Conservation (phyloP, 2,888 invertebrate species). For the Heteromurus nitidus region DNA sequence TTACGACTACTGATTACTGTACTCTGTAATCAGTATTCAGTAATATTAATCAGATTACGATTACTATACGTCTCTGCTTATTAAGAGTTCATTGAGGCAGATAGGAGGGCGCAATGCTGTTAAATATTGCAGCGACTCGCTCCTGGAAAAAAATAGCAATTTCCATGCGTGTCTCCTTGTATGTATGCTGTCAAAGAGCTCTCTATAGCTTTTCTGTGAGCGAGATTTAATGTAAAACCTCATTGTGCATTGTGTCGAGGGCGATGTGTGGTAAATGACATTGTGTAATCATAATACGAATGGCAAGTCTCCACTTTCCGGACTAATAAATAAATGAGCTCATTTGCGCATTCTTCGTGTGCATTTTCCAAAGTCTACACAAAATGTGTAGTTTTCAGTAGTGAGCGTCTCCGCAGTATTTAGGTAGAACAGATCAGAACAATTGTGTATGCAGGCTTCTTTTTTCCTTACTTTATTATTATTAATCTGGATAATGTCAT, state of each 20-base stretch:
- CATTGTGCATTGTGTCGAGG: background rate
- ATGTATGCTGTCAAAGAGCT: background rate
- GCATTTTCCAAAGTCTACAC: no score
- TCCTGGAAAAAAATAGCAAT: background rate
- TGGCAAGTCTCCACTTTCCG: conserved; percentile 56
- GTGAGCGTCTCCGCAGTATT: no score
- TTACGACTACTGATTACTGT: no score
- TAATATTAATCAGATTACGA: no score
- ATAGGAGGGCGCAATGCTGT: conserved; percentile 45
- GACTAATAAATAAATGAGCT: conserved; percentile 67
- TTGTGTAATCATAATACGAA: conserved; percentile 14
- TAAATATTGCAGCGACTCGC: conserved; percentile 33
- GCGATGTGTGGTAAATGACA: background rate
- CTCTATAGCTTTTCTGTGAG: no score
- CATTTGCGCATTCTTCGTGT: conserved; percentile 65
- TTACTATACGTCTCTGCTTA: no score
- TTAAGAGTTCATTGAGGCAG: conserved; percentile 59
- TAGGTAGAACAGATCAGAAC: conserved; percentile 1
- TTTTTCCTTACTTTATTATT: conserved; percentile 10
- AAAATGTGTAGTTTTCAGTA: no score
- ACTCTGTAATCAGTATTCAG: no score
- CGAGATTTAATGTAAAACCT: no score
- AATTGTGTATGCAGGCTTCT: background rate
- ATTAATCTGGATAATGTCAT: conserved; percentile 53
- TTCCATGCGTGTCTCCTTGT: background rate